These are phyloP conservation scores for Apus apus DNA, from an alignment of 2,113 vertebrate genomes.

Conservation along the genomic window DNA sequence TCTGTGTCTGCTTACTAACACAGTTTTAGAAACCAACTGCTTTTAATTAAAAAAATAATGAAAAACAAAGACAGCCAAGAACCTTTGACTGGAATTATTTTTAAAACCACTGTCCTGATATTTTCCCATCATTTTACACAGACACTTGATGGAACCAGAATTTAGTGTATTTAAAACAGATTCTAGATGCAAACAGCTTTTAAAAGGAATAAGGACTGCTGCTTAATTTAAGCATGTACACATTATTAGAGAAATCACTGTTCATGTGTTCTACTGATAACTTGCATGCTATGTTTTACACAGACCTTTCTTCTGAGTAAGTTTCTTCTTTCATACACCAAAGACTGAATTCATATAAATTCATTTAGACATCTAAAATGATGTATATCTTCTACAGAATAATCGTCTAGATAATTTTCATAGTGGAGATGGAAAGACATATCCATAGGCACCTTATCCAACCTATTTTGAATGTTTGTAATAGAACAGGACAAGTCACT, in stretches of 20 bases:
- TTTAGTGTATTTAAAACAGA: not conserved
- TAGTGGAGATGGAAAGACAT: not conserved
- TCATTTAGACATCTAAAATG: not conserved
- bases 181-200: not conserved
- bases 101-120: not conserved
- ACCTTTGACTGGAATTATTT: not conserved
- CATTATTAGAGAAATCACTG: not conserved
- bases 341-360: not conserved
- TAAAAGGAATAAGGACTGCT: not conserved
- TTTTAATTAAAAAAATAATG: not conserved
- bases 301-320: not conserved
- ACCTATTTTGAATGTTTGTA: not conserved
- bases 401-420: not conserved
- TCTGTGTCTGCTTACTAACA: not conserved
- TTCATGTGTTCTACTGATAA: not conserved
- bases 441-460: not conserved
- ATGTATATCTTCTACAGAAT: not conserved
- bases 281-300: not conserved
- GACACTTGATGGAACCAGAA: not conserved
- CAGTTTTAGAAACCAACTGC: not conserved
- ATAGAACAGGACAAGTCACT: not conserved
- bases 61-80: not conserved
- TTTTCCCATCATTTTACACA: not conserved
- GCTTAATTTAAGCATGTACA: not conserved
- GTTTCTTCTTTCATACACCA: not conserved